These are phyloP conservation scores for Sisor rabdophorus DNA, from an alignment of 2,113 vertebrate species.

Conservation along the genomic window DNA sequence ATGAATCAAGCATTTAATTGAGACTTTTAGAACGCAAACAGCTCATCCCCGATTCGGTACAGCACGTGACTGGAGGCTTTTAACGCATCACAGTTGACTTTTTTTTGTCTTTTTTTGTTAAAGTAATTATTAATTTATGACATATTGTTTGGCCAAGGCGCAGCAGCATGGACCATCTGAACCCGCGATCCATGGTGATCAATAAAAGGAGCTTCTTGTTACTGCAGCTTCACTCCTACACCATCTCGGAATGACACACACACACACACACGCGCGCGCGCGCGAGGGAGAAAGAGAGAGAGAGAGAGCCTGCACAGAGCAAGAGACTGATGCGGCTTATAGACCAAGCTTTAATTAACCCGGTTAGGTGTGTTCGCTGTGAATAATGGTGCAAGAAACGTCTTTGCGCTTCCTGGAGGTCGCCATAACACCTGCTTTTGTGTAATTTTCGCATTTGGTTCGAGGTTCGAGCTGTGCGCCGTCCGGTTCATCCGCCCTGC, in stretches of 20 bases:
- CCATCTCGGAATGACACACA: not conserved
- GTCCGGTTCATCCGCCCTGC: conserved; percentile 1
- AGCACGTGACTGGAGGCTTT: not conserved
- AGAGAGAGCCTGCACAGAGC: not conserved
- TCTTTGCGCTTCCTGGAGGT: not conserved
- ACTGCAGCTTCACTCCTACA: conserved; percentile 29
- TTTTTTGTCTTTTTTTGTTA: not conserved
- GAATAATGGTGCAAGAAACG: not conserved
- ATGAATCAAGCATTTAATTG: not conserved
- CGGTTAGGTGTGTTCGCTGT: not conserved
- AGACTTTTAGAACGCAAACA: not conserved
- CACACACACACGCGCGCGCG: conserved; percentile 1
- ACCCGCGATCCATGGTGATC: conserved; percentile 30
- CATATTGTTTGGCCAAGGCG: conserved; percentile 16
- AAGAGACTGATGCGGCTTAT: not conserved
- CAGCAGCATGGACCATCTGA: not conserved
- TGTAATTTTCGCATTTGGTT: not conserved
- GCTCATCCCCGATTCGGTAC: not conserved
- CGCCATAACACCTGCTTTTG: conserved; percentile 4
- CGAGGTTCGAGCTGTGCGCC: not conserved
- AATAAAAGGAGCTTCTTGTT: conserved; percentile 36
- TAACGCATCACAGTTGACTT: not conserved
- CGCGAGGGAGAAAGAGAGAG: conserved; percentile 1
- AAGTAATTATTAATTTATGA: not conserved
- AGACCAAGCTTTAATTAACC: conserved; percentile 2